Base-by-base conservation (phyloP, 2,113 vertebrate genomes). In the Caloenas nicobarica region DNA sequence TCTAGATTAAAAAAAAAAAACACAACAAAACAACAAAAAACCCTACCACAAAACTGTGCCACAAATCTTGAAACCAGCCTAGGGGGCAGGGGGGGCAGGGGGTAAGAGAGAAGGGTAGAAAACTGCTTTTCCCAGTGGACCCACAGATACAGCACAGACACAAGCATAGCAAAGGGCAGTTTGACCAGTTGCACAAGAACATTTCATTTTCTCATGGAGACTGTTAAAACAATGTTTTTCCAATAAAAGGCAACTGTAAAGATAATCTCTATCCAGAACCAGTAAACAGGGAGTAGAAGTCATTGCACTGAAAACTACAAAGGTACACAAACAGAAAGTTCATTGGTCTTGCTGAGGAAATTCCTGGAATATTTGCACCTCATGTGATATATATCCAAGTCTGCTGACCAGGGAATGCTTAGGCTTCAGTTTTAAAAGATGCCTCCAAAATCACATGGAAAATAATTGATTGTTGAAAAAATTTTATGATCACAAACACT, bases 291-390 rank as follows among this genome's bases (percentile, higher is more conserved):
- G 23, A 95, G 34, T 18, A 89, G 64, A 81, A 95, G 10, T 22
- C 56, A 88, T 64, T 53, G 83, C 34, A 38, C 31, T 91, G 73
- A 80, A 86, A 86, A 86, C 68, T 87, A 84, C 36, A 91, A 80
- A 93, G 79, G 57, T 66, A 86, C 40, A 80, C 53, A 95, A 94
- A 82, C 64, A 91, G n/a, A 86, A 96, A 16, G 24, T 89, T 93
- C 62, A 74, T n/a, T 9, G 13, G 28, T 86, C 68, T 91, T 70
- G 48, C 84, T 64, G 48, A 94, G 83, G 93, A 96, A 96, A 96
- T 96, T 96, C 95, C 73, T 92, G 77, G 93, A 96, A 96, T 96
- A 96, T 86, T 95, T 93, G 92, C 51, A 93, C 74, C 86, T 94
- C 19, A 78, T 92, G 44, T 82, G 82, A 78, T 83, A 93, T 25